These are phyloP conservation scores for Carollia perspicillata DNA, from an alignment of 2,113 vertebrate species.

Conservation along the genomic window DNA sequence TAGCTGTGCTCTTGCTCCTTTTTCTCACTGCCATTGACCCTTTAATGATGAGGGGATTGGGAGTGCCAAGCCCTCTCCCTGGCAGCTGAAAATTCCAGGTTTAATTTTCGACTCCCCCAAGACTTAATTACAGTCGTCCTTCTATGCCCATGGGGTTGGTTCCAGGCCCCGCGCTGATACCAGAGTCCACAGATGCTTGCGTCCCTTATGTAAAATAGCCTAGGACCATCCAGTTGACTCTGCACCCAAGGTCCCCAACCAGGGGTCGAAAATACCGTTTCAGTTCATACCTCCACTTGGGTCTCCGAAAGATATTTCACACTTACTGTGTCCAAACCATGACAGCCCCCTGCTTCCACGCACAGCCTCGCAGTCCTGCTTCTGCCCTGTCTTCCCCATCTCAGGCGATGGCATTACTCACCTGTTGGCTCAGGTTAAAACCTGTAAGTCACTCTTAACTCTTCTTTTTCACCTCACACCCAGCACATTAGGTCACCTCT, in stretches of 20 bases:
- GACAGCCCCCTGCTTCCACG: background rate
- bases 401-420: background rate
- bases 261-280: background rate
- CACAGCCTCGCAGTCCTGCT: background rate
- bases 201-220: background rate
- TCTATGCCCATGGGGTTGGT: background rate
- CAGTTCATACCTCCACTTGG: background rate
- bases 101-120: background rate
- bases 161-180: background rate
- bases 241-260: background rate
- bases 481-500: background rate
- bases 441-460: background rate
- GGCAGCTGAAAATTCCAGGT: background rate
- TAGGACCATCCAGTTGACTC: background rate
- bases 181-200: background rate
- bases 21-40: background rate
- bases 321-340: background rate
- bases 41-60: too few species aligned
- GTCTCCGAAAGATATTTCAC: background rate
- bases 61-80: background rate
- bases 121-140: background rate
- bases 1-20: background rate
- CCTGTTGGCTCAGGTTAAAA: background rate
- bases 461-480: background rate
- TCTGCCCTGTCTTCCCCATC: background rate